Percentiles rank a stretch among this genome's conserved stretches.
Conservation (phyloP, 2,113 vertebrate species). For the Chaetops frenatus region DNA sequence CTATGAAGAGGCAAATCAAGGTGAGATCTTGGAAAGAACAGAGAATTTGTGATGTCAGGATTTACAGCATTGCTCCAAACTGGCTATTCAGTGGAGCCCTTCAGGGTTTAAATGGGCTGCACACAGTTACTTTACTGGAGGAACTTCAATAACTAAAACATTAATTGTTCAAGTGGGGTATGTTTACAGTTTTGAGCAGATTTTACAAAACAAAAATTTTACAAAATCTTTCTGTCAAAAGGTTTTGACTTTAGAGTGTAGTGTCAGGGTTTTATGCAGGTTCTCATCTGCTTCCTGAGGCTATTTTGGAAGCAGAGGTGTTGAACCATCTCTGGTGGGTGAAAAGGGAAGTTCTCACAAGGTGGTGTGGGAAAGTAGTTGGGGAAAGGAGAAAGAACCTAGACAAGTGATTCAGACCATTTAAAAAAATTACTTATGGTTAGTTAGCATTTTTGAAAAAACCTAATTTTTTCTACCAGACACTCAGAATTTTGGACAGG, state of each 20-base stretch:
- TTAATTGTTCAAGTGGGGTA: background rate
- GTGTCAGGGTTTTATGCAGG: background rate
- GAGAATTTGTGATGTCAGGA: background rate
- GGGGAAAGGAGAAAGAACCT: background rate
- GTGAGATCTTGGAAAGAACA: constrained; percentile 54
- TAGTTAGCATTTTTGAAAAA: background rate
- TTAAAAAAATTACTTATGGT: background rate
- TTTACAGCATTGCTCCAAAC: background rate
- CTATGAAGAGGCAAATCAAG: constrained; percentile 99
- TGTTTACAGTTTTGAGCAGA: background rate
- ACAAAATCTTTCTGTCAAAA: background rate
- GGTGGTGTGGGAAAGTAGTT: background rate
- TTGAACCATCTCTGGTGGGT: background rate
- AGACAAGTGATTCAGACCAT: background rate
- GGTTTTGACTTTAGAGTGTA: background rate
- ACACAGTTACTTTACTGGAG: background rate
- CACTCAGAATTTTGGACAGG: background rate
- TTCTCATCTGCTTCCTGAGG: background rate
- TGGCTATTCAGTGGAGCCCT: background rate
- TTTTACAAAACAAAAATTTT: background rate
- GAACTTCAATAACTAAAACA: background rate
- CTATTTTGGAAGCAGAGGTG: background rate
- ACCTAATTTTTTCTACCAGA: background rate
- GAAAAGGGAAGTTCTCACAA: background rate
- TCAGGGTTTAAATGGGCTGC: background rate